Evolutionary conservation across 1,140 invertebrate genomes (phyloP).

Genomic region (Hyposmocoma kahamanoa): DNA sequence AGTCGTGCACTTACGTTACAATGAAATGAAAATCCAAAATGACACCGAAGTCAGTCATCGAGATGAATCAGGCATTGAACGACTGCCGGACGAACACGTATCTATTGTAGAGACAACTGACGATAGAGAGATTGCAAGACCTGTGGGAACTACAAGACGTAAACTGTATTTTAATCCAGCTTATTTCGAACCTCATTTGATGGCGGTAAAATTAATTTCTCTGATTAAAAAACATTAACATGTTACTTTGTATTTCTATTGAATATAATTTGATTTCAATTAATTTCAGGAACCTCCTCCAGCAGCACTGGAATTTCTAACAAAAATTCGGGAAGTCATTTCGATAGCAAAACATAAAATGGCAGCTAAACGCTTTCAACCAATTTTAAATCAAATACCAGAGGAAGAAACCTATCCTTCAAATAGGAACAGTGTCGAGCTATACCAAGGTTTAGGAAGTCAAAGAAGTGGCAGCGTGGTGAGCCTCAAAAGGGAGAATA

Average conservation of each 20-base stretch:
- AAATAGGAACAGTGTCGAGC: constrained; percentile 55
- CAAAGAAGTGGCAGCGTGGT: constrained; percentile 71
- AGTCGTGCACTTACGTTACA: constrained; percentile 77
- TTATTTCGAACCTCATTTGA: constrained; percentile 88
- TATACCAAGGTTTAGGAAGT: constrained; percentile 66
- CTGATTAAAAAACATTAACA: too few species aligned
- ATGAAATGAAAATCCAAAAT: constrained; percentile 53
- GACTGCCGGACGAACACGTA: constrained; percentile 86
- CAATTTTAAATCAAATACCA: constrained; percentile 85
- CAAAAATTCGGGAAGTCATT: constrained; percentile 91
- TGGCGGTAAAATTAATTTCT: constrained; percentile 80
- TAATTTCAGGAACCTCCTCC: constrained; percentile 85
- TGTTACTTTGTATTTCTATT: too few species aligned
- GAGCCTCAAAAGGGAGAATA: constrained; percentile 75
- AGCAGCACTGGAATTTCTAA: constrained; percentile 88
- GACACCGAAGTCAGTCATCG: constrained; percentile 51
- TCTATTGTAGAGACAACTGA: constrained; percentile 87
- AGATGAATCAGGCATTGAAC: constrained; percentile 77
- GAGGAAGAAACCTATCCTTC: constrained; percentile 80
- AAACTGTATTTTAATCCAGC: constrained; percentile 92
- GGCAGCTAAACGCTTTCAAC: constrained; percentile 84
- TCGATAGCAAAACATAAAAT: constrained; percentile 91
- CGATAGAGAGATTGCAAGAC: constrained; percentile 77
- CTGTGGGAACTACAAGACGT: constrained; percentile 79
- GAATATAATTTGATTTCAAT: too few species aligned